phyloP scores from a whole-genome alignment of 2,797 vertebrate genomes.

The Liasis olivaceus region DNA sequence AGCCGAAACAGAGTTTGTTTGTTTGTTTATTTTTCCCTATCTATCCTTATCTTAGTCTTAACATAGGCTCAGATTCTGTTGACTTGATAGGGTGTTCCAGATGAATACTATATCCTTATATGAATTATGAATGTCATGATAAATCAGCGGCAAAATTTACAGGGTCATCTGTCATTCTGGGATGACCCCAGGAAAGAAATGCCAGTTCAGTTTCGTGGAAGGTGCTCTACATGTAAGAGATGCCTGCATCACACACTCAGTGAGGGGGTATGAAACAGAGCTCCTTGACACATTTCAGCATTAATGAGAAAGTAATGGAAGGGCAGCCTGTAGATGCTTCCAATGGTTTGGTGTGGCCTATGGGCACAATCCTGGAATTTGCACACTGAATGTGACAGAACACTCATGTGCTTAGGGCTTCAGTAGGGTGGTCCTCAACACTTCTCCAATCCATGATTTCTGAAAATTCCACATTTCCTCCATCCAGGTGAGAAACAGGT shows the following conservation, averaged over 20 bases:
- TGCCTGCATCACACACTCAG: not conserved
- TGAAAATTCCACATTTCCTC: not conserved
- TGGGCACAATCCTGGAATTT: not conserved
- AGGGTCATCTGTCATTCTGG: not conserved
- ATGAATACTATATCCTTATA: not conserved
- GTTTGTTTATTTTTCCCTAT: not conserved
- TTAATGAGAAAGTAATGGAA: not conserved
- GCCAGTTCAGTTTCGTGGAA: not conserved
- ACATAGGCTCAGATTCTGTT: not conserved
- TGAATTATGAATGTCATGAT: not conserved
- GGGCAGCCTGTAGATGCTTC: not conserved
- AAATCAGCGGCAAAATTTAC: not conserved
- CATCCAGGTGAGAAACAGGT: not conserved
- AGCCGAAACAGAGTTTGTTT: not conserved
- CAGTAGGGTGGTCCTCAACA: not conserved
- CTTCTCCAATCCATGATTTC: not conserved
- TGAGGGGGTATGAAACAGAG: not conserved
- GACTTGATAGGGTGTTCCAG: not conserved
- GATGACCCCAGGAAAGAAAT: not conserved
- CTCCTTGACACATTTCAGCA: not conserved
- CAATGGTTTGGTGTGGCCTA: not conserved
- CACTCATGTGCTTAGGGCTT: not conserved
- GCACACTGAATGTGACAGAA: not conserved
- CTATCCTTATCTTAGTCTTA: not conserved
- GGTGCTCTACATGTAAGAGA: not conserved